A percentile compares a stretch with the other conserved stretches of the same genome.
phyloP scores from a whole-genome alignment of 2,113 vertebrate genomes.

The Rutilus rutilus region DNA sequence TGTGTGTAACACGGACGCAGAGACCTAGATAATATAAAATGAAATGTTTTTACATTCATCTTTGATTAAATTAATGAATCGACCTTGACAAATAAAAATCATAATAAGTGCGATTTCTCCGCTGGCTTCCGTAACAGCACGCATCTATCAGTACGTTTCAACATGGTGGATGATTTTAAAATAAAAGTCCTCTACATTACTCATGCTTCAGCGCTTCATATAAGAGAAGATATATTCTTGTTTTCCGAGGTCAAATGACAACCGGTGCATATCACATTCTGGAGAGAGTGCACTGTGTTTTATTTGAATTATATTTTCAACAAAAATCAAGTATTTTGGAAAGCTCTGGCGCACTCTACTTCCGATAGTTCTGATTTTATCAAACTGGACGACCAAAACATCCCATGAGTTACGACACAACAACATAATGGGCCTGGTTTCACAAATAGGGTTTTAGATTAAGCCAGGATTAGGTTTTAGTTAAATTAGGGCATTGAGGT shows the following conservation, averaged over 20 bases:
- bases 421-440: too few species aligned
- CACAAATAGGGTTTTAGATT: too few species aligned
- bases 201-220: neutral
- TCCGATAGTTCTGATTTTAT: neutral
- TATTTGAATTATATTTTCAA: neutral
- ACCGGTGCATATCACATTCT: neutral
- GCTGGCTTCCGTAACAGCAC: neutral
- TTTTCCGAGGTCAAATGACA: neutral
- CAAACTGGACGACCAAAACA: slow-evolving; percentile 61
- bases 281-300: neutral
- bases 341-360: neutral
- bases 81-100: neutral
- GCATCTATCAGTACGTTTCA: neutral
- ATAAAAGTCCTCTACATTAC: slow-evolving; percentile 38
- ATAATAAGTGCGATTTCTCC: neutral
- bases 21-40: slow-evolving; percentile 29
- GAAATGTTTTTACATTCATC: slow-evolving; percentile 48
- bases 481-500: too few species aligned
- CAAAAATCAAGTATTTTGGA: too few species aligned
- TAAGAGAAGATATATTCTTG: neutral
- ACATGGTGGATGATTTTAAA: slow-evolving; percentile 23
- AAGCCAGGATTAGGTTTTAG: too few species aligned
- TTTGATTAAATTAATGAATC: neutral
- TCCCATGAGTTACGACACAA: slow-evolving; percentile 49
- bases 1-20: neutral